These are phyloP conservation scores for Drosophila grimshawi DNA, from an alignment of 1,140 invertebrate species.

Conservation along the genomic window DNA sequence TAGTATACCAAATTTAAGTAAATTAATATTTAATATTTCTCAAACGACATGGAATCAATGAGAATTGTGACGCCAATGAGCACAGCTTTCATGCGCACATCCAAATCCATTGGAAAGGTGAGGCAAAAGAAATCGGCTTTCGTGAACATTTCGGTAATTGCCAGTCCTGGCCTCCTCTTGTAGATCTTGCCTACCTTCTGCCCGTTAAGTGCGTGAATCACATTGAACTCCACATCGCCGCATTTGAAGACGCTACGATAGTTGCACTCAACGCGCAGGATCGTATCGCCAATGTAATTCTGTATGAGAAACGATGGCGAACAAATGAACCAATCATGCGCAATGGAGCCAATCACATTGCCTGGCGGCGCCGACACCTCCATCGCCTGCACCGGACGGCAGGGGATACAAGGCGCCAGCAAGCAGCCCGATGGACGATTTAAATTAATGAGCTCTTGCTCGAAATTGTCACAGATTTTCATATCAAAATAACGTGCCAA, in stretches of 20 bases:
- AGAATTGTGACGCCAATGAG: conserved; percentile 90
- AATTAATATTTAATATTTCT: conserved; percentile 81
- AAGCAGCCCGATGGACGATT: conserved; percentile 90
- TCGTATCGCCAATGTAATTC: conserved; percentile 90
- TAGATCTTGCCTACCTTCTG: conserved; percentile 90
- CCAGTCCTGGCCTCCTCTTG: conserved; percentile 91
- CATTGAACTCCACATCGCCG: conserved; percentile 91
- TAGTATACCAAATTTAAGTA: not conserved
- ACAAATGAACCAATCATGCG: conserved; percentile 94
- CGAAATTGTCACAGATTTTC: conserved; percentile 91
- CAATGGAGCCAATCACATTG: conserved; percentile 90
- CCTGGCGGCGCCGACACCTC: conserved; percentile 91
- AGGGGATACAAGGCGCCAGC: conserved; percentile 91
- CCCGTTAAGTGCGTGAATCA: conserved; percentile 86
- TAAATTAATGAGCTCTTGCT: conserved; percentile 91
- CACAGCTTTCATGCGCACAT: conserved; percentile 92
- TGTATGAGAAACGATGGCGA: conserved; percentile 92
- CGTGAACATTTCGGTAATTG: conserved; percentile 88
- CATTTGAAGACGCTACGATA: conserved; percentile 92
- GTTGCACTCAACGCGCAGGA: conserved; percentile 93
- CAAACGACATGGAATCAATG: conserved; percentile 92
- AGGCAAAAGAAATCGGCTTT: conserved; percentile 92
- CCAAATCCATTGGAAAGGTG: conserved; percentile 92
- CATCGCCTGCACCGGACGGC: conserved; percentile 92
- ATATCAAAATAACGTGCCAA: conserved; percentile 92